Base-by-base conservation (phyloP, 2,797 vertebrate species). In the Hemitrygon akajei region DNA sequence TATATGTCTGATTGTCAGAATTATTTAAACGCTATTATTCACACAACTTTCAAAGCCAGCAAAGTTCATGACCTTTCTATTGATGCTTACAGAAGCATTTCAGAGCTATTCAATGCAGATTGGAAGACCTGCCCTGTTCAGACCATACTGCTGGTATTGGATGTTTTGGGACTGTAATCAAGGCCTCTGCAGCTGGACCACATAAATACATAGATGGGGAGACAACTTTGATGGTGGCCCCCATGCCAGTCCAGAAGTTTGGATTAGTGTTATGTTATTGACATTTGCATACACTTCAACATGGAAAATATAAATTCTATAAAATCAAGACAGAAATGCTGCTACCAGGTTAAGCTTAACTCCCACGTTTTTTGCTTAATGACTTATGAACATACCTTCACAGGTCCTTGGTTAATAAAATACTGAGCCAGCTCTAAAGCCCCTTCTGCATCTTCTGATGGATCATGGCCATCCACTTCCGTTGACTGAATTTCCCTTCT, bases 401-500 rank as follows among this genome's bases (percentile, higher is more conserved):
- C 95, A 69, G 98, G 98, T 94, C 98, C 98, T 37, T 95, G 96
- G 94, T 95, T 95, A 94, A 99, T 98, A 93, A 99, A 99, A 96
- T 98, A 98, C 0, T 96, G 97, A 94, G 97, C 97, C 95, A 99
- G 95, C 94, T 98, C 96, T 95, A 99, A 94, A 27, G 98, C 95
- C 86, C 98, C 97, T 94, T 94, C 94, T 9, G 98, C 98, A 63
- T 99, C 98, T 96, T 99, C 98, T 93, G 94, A 96, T 76, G 98
- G 97, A 96, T 98, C 94, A 91, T 98, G 98, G 94, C 98, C 98
- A 60, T 30, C 86, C 89, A 73, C 95, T 89, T 96, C 94, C 71
- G 96, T 95, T 80, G 94, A 96, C 93, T 99, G 98, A 94, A 98
- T 99, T 94, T 97, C 95, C 95, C 96, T 98, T 94, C 98, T 99